Percentiles rank a stretch among this genome's conserved stretches.
phyloP scores from a whole-genome alignment of 2,113 vertebrate genomes.

The Crotalus viridis region DNA sequence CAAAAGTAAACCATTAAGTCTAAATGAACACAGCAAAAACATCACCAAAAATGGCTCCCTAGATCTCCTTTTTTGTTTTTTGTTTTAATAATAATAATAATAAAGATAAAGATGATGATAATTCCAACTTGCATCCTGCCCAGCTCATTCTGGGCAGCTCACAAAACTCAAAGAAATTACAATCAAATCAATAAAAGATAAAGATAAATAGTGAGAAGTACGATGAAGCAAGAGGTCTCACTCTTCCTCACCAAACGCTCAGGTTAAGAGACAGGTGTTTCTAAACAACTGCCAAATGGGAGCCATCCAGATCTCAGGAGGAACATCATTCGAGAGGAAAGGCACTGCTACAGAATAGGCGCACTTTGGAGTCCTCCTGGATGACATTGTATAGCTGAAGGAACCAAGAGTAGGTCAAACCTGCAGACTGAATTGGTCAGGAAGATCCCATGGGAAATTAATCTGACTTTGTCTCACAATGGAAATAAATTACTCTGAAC shows the following conservation, averaged over 20 bases:
- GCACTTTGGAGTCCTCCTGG: background rate
- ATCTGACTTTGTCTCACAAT: background rate
- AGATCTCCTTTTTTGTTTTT: background rate
- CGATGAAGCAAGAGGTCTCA: background rate
- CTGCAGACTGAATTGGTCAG: background rate
- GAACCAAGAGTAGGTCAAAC: background rate
- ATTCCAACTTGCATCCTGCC: background rate
- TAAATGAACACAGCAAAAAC: background rate
- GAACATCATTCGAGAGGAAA: background rate
- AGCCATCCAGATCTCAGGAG: background rate
- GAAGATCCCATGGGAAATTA: background rate
- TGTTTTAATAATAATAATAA: constrained; percentile 25
- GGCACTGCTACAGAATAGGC: background rate
- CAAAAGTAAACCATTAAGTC: background rate
- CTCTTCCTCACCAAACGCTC: background rate
- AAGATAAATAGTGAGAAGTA: background rate
- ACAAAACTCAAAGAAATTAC: background rate
- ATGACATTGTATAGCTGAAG: background rate
- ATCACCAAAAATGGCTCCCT: background rate
- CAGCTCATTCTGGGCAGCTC: background rate
- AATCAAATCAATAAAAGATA: background rate
- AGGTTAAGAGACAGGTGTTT: background rate
- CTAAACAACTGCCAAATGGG: background rate
- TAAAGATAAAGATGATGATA: background rate
- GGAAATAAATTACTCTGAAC: constrained; percentile 18